Conservation (phyloP, 2,888 invertebrate species). For the Drosophila melanosoma region DNA sequence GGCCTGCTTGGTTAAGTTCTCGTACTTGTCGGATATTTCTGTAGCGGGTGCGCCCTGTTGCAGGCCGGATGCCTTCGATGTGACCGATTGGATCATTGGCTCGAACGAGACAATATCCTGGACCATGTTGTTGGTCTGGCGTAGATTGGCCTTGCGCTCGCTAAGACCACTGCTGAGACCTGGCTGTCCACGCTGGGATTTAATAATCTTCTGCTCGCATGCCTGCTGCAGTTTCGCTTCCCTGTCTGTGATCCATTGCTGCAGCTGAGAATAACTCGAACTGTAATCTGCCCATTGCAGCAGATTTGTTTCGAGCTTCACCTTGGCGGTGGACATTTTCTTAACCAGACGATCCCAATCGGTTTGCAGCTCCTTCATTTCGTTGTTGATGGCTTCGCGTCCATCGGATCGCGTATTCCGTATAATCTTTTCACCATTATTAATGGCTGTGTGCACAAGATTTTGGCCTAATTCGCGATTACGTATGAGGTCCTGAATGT, state of each 20-base stretch:
- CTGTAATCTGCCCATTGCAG: constrained; percentile 98
- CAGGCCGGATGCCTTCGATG: constrained; percentile 96
- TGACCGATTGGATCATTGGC: constrained; percentile 98
- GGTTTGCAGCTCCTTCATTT: constrained; percentile 94
- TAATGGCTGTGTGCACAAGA: constrained; percentile 93
- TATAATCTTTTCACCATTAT: constrained; percentile 95
- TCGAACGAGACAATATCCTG: constrained; percentile 98
- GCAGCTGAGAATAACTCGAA: constrained; percentile 95
- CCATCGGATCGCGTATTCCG: constrained; percentile 95
- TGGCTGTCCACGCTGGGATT: constrained; percentile 91
- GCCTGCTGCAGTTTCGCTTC: constrained; percentile 96
- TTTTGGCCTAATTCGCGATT: constrained; percentile 95
- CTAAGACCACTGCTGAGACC: constrained; percentile 92
- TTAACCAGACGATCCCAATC: constrained; percentile 97
- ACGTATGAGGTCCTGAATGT: constrained; percentile 92
- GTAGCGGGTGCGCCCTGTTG: constrained; percentile 96
- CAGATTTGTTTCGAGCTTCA: constrained; percentile 94
- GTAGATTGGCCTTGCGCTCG: constrained; percentile 94
- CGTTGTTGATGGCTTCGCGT: constrained; percentile 93
- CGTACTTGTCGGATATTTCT: constrained; percentile 96
- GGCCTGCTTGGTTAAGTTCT: constrained; percentile 94
- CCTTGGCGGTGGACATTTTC: constrained; percentile 96
- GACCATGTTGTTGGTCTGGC: constrained; percentile 96
- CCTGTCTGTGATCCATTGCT: constrained; percentile 97
- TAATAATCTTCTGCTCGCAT: constrained; percentile 92